phyloP scores from a whole-genome alignment of 2,113 vertebrate species.

The Platysternon megacephalum region DNA sequence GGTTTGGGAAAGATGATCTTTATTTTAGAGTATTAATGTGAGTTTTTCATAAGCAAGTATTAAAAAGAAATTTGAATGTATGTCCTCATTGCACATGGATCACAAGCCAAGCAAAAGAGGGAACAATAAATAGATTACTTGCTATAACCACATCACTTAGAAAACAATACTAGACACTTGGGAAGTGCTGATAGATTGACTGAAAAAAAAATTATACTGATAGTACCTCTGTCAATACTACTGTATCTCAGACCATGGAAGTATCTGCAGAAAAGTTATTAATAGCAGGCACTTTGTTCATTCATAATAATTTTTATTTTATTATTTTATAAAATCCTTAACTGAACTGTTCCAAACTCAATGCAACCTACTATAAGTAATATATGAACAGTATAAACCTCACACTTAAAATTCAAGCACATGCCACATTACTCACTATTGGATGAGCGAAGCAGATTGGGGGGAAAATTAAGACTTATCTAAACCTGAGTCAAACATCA shows the following conservation, averaged over 20 bases:
- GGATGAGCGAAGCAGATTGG: background rate
- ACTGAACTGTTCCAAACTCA: background rate
- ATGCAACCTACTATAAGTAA: background rate
- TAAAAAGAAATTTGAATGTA: background rate
- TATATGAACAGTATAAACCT: background rate
- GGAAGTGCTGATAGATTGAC: background rate
- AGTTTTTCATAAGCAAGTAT: background rate
- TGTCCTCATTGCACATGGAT: background rate
- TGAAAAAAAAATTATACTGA: background rate
- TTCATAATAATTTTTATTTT: background rate
- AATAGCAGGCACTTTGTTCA: background rate
- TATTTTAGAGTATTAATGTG: background rate
- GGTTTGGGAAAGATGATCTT: background rate
- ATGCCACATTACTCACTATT: background rate
- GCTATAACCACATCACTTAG: background rate
- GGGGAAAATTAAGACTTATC: background rate
- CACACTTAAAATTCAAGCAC: background rate
- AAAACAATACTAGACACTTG: conserved; percentile 2
- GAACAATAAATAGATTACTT: background rate
- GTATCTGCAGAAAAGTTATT: background rate
- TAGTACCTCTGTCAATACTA: background rate
- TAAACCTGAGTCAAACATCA: background rate
- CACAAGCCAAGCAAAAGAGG: background rate
- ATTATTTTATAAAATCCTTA: background rate
- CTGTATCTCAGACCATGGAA: background rate